Percentiles rank a stretch among this genome's conserved stretches.
Conservation (phyloP, 2,888 invertebrate species). For the Molanna angustata region DNA sequence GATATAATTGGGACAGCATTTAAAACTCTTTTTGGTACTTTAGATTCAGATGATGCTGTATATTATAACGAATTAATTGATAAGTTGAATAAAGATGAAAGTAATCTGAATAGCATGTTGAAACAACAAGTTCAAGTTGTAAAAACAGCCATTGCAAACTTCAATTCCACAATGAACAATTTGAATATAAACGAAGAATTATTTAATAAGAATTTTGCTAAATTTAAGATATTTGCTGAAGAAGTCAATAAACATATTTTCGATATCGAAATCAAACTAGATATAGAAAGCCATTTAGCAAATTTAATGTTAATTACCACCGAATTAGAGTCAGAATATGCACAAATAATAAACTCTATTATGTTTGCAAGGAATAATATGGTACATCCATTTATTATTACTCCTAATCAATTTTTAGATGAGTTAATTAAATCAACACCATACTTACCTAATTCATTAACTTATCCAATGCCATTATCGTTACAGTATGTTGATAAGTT, state of each 20-base stretch:
- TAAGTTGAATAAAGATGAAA: constrained; percentile 24
- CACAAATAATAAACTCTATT: constrained; percentile 23
- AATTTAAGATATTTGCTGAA: constrained; percentile 23
- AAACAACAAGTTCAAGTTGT: constrained; percentile 32
- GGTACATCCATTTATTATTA: constrained; percentile 31
- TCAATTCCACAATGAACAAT: constrained; percentile 28
- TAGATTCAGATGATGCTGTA: constrained; percentile 20
- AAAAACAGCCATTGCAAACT: constrained; percentile 28
- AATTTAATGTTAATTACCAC: constrained; percentile 23
- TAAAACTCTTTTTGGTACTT: constrained; percentile 12
- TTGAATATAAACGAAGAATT: constrained; percentile 28
- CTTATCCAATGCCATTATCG: background rate
- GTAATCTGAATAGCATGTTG: constrained; percentile 24
- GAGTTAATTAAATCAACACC: background rate
- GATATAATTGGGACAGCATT: constrained; percentile 10
- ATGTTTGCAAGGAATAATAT: constrained; percentile 29
- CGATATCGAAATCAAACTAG: constrained; percentile 7
- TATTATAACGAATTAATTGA: constrained; percentile 30
- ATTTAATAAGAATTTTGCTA: constrained; percentile 29
- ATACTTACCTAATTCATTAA: background rate
- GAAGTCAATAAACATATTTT: constrained; percentile 3
- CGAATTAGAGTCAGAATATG: constrained; percentile 26
- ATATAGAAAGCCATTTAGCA: constrained; percentile 24
- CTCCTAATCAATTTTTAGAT: constrained; percentile 17
- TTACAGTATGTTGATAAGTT: constrained; percentile 1